Percentiles rank a stretch among this genome's conserved stretches.
phyloP scores from a whole-genome alignment of 2,888 invertebrate species.

The Urechis unicinctus region DNA sequence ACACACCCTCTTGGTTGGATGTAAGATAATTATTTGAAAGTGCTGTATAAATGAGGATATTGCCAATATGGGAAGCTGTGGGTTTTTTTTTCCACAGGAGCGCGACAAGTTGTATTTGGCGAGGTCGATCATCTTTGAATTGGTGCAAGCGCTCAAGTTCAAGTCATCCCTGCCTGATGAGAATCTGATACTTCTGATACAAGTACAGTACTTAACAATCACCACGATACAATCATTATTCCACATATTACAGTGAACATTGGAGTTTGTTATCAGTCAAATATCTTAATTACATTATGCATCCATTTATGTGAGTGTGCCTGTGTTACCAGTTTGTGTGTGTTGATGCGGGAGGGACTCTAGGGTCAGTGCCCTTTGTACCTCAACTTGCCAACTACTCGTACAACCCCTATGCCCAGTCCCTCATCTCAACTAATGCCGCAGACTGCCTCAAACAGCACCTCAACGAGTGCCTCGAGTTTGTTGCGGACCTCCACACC shows the following conservation, averaged over 20 bases:
- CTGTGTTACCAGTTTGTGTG: slow-evolving; percentile 46
- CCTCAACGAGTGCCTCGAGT: slow-evolving; percentile 85
- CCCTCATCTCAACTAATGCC: slow-evolving; percentile 66
- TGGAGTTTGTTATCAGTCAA: too few relatives aligned
- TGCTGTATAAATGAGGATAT: background rate
- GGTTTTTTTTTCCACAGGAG: slow-evolving; percentile 59
- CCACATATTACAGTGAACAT: too few relatives aligned
- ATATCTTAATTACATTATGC: background rate
- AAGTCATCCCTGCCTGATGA: slow-evolving; percentile 90
- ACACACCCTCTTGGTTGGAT: too few relatives aligned
- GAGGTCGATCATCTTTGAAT: slow-evolving; percentile 84
- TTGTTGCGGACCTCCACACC: slow-evolving; percentile 92
- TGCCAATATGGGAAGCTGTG: too few relatives aligned
- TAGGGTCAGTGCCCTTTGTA: slow-evolving; percentile 53
- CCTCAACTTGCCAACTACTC: slow-evolving; percentile 35
- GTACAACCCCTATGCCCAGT: slow-evolving; percentile 44
- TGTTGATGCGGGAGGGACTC: slow-evolving; percentile 78
- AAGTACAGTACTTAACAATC: slow-evolving; percentile 51
- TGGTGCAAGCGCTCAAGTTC: slow-evolving; percentile 91
- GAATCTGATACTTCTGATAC: slow-evolving; percentile 85
- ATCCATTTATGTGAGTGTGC: background rate
- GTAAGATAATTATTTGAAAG: too few relatives aligned
- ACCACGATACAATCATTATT: background rate
- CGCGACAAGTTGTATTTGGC: slow-evolving; percentile 89
- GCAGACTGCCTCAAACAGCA: slow-evolving; percentile 91